phyloP scores from a whole-genome alignment of 2,113 vertebrate genomes.

The Misgurnus anguillicaudatus region DNA sequence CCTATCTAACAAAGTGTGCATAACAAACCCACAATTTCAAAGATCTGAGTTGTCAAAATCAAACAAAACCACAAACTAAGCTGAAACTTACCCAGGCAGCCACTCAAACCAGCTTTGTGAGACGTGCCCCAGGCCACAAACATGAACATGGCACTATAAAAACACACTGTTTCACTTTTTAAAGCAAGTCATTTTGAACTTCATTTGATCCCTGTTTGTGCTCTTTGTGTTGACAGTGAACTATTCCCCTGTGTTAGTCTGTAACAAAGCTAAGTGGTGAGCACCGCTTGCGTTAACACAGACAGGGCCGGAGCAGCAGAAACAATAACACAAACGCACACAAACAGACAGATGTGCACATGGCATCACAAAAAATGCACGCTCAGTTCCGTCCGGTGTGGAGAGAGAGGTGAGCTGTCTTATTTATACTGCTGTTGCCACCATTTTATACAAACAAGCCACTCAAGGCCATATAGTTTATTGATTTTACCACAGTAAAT shows the following conservation, averaged over 20 bases:
- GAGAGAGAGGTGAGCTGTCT: neutral
- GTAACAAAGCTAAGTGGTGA: constrained; percentile 43
- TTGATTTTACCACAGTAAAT: neutral
- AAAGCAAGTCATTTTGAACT: constrained; percentile 20
- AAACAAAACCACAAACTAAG: neutral
- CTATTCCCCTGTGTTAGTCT: constrained; percentile 46
- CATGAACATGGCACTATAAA: constrained; percentile 3
- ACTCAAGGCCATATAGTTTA: neutral
- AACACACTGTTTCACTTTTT: constrained; percentile 12
- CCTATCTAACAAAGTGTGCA: too few relatives aligned
- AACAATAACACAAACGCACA: constrained; percentile 31
- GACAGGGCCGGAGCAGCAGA: constrained; percentile 4
- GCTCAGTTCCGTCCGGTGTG: neutral
- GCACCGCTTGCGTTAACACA: constrained; percentile 22
- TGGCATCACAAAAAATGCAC: neutral
- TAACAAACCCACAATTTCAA: neutral
- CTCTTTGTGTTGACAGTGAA: constrained; percentile 46
- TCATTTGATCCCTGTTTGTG: constrained; percentile 22
- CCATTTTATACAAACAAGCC: constrained; percentile 12
- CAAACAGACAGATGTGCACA: neutral
- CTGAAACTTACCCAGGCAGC: neutral
- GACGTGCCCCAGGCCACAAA: neutral
- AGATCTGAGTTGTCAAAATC: too few relatives aligned
- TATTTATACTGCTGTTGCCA: neutral
- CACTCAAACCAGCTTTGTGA: neutral